A percentile compares a stretch with the other conserved stretches of the same genome.
phyloP scores from a whole-genome alignment of 2,113 vertebrate genomes.

The Microtus oregoni region DNA sequence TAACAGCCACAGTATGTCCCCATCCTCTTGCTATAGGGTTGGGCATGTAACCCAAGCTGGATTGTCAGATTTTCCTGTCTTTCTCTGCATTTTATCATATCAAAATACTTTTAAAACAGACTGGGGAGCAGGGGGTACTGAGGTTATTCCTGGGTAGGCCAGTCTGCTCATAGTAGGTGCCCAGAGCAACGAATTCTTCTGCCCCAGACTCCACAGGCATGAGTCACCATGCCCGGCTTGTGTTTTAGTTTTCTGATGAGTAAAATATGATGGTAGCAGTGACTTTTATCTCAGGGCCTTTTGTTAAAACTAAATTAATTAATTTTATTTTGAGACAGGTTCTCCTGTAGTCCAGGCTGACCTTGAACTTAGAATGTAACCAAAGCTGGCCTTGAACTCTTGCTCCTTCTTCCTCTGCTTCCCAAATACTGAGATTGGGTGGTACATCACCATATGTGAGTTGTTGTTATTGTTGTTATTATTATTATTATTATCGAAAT shows the following conservation, averaged over 20 bases:
- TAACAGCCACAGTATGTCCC: background rate
- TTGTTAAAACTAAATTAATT: too few relatives aligned
- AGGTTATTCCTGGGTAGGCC: background rate
- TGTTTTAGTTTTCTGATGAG: background rate
- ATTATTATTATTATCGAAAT: too few relatives aligned
- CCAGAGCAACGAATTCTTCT: background rate
- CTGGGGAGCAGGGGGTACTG: background rate
- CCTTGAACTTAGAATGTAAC: background rate
- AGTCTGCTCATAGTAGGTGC: background rate
- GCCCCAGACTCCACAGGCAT: background rate
- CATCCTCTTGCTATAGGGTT: background rate
- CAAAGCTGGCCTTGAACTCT: background rate
- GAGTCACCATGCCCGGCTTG: background rate
- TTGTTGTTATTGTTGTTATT: too few relatives aligned
- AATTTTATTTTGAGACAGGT: too few relatives aligned
- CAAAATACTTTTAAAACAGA: background rate
- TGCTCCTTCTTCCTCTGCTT: background rate
- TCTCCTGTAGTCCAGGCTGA: background rate
- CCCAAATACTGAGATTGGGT: background rate
- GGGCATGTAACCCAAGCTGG: background rate
- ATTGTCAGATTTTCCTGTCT: background rate
- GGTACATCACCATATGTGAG: background rate
- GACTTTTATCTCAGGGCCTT: background rate
- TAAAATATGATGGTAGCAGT: background rate
- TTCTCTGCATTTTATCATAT: background rate